These are phyloP conservation scores for Labrus mixtus DNA, from an alignment of 2,113 vertebrate species.

Conservation along the genomic window DNA sequence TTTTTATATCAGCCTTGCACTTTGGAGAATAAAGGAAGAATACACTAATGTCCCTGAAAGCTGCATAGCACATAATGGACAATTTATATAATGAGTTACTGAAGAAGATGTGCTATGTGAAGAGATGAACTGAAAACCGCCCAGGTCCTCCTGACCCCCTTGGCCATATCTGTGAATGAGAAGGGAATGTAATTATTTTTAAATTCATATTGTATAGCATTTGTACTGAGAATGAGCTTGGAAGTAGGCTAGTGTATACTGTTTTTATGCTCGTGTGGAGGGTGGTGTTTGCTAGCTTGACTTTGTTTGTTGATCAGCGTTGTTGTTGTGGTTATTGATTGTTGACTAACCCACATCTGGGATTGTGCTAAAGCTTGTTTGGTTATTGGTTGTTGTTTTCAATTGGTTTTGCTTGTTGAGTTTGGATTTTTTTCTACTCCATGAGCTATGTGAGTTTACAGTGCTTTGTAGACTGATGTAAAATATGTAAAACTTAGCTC, in stretches of 20 bases:
- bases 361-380: constrained; percentile 6
- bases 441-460: not conserved
- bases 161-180: constrained; percentile 2
- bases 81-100: constrained; percentile 40
- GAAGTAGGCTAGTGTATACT: not conserved
- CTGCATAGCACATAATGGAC: constrained; percentile 22
- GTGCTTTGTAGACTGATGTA: not conserved
- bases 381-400: constrained; percentile 15
- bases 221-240: not conserved
- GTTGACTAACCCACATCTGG: not conserved
- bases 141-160: constrained; percentile 18
- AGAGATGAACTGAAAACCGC: constrained; percentile 12
- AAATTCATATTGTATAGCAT: not conserved
- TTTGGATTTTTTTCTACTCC: not conserved
- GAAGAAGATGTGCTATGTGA: constrained; percentile 6
- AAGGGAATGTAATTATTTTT: not conserved
- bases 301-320: constrained; percentile 25
- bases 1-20: constrained; percentile 7
- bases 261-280: not conserved
- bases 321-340: constrained; percentile 33
- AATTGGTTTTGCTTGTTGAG: constrained; percentile 12
- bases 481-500: not conserved
- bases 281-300: constrained; percentile 3
- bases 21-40: not conserved
- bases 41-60: constrained; percentile 2